Evolutionary conservation across 2,888 invertebrate genomes (phyloP), one percentile per base, ranked within the genome.

Genomic region (Orchesella flavescens): DNA sequence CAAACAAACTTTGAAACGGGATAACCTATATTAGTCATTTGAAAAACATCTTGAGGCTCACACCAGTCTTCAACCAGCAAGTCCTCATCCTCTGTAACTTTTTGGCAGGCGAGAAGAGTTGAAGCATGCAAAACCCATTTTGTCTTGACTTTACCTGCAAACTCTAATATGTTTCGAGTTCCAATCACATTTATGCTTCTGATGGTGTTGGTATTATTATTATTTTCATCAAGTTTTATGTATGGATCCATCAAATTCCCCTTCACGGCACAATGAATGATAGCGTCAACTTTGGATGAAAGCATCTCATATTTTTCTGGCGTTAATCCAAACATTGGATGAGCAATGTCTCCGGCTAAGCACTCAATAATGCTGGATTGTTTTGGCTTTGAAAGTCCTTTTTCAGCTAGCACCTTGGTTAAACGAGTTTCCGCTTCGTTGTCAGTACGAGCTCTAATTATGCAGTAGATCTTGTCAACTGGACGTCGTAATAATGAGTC

Each of bases 221-320:
- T 21, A 1, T 34, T 19, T 43, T 46, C 55, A 0, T 69, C 77
- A 3, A n/a, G n/a, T 24, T 68, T 79, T 2, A 65, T 53, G 21
- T 85, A 85, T 4, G 69, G 46, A 13, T 85, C 85, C 71, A 86
- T 61, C 15, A 83, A 73, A 34, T 86, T 86, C 10, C 81, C 79
- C 49, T 84, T 81, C 3, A 85, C 84, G 2, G 86, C 86, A 49
- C 83, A 86, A 24, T 86, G 84, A 19, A 86, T 71, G 15, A 86
- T 61, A 12, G 74, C 84, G 19, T 85, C 85, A 19, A 85, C 57
- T n/a, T 69, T 34, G 4, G 44, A 17, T 19, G 53, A 43, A 2
- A 86, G 49, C 2, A 19, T 63, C 24, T 74, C 73, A 34, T 85
- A 86, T 0, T 57, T 57, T 15, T 53, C 19, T 7, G 44, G n/a